A percentile compares a stretch with the other conserved stretches of the same genome.
Evolutionary conservation across 2,888 invertebrate genomes (phyloP).

Genomic region (Rhamphomyia laevipes): DNA sequence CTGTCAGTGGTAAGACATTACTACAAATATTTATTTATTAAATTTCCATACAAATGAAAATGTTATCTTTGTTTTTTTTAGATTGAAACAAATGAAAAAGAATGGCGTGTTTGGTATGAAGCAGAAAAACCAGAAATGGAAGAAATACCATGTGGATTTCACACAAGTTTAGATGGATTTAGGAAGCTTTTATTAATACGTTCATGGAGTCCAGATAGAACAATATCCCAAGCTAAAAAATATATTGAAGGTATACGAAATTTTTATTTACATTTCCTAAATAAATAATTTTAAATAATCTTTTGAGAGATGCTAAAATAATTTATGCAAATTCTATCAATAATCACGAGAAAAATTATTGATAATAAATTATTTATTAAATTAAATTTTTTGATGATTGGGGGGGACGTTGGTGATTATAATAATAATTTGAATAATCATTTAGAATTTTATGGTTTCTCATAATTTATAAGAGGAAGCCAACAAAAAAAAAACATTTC

Average conservation of each 20-base stretch:
- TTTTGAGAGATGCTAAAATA: background rate
- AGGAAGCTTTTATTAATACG: slow-evolving; percentile 76
- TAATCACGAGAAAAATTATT: too few relatives aligned
- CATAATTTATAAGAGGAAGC: too few relatives aligned
- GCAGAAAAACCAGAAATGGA: slow-evolving; percentile 88
- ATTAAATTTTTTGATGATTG: too few relatives aligned
- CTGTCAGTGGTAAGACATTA: slow-evolving; percentile 53
- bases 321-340: too few relatives aligned
- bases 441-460: too few relatives aligned
- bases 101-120: slow-evolving; percentile 86
- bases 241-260: slow-evolving; percentile 64
- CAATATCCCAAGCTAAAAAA: slow-evolving; percentile 82
- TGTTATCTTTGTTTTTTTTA: slow-evolving; percentile 23
- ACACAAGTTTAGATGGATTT: slow-evolving; percentile 75
- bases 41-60: background rate
- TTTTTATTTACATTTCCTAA: background rate
- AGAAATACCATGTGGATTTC: slow-evolving; percentile 81
- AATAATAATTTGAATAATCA: too few relatives aligned
- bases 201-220: slow-evolving; percentile 92
- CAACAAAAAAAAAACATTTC: too few relatives aligned
- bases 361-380: too few relatives aligned
- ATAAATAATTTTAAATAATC: background rate
- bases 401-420: too few relatives aligned
- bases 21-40: background rate
- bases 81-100: slow-evolving; percentile 76